Evolutionary conservation across 2,888 invertebrate species (phyloP).

Genomic region (Cephalotes varians): DNA sequence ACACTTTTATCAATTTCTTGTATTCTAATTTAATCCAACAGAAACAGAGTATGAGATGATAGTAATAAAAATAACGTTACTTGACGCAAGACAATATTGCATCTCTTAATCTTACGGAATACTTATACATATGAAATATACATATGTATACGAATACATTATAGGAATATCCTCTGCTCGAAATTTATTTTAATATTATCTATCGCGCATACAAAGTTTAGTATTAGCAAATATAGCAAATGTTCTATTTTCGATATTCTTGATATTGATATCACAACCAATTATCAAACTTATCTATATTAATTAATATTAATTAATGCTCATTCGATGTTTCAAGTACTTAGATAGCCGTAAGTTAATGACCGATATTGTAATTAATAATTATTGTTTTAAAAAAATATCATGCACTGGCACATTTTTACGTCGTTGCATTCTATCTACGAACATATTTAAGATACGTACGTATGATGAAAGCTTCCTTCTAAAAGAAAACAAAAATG

Average conservation of each 20-base stretch:
- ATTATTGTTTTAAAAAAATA: background rate
- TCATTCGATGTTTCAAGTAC: background rate
- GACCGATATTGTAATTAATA: background rate
- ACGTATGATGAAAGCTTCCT: background rate
- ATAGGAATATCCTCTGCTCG: slow-evolving; percentile 18
- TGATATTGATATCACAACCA: background rate
- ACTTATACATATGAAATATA: background rate
- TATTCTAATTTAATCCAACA: background rate
- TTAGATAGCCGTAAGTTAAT: background rate
- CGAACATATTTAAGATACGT: background rate
- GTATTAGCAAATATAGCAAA: background rate
- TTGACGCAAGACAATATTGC: background rate
- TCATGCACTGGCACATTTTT: background rate
- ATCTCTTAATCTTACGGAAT: slow-evolving; percentile 60
- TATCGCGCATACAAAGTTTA: background rate
- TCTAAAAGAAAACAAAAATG: slow-evolving; percentile 12
- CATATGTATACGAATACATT: slow-evolving; percentile 8
- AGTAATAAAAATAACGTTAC: slow-evolving; percentile 29
- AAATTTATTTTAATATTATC: slow-evolving; percentile 48
- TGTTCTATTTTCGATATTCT: slow-evolving; percentile 23
- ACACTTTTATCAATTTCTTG: background rate
- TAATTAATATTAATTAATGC: background rate
- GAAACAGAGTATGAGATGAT: background rate
- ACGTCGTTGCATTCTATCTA: background rate
- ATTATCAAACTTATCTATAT: background rate